phyloP scores from a whole-genome alignment of 2,113 vertebrate genomes.

The Sclerurus mexicanus region DNA sequence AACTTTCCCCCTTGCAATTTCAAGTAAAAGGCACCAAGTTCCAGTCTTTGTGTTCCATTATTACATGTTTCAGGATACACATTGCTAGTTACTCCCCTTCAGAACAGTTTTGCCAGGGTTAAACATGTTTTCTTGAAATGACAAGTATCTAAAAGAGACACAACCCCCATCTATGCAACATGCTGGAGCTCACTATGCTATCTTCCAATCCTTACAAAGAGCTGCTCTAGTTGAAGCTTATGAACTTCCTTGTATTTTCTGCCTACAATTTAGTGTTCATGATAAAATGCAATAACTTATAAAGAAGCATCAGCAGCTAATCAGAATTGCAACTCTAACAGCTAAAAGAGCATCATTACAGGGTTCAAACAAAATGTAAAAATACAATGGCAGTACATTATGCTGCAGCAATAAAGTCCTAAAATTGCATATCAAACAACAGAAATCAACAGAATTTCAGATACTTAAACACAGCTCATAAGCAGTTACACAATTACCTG shows the following conservation, averaged over 20 bases:
- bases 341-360: neutral
- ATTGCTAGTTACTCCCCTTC: neutral
- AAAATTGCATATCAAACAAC: rapidly evolving
- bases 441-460: neutral
- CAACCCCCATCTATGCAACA: neutral
- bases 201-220: neutral
- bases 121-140: neutral
- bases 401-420: neutral
- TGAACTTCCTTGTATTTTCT: neutral
- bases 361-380: neutral
- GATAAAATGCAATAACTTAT: neutral
- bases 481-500: neutral
- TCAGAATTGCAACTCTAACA: neutral
- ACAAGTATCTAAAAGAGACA: neutral
- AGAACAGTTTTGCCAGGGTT: neutral
- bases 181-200: neutral
- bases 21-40: neutral
- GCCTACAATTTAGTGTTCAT: neutral
- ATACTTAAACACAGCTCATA: neutral
- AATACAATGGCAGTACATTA: neutral
- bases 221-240: neutral
- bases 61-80: neutral
- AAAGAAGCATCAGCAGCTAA: neutral
- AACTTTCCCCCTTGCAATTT: neutral
- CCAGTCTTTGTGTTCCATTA: neutral